A percentile compares a stretch with the other conserved stretches of the same genome.
phyloP scores from a whole-genome alignment of 1,140 invertebrate species.

The Periplaneta americana region DNA sequence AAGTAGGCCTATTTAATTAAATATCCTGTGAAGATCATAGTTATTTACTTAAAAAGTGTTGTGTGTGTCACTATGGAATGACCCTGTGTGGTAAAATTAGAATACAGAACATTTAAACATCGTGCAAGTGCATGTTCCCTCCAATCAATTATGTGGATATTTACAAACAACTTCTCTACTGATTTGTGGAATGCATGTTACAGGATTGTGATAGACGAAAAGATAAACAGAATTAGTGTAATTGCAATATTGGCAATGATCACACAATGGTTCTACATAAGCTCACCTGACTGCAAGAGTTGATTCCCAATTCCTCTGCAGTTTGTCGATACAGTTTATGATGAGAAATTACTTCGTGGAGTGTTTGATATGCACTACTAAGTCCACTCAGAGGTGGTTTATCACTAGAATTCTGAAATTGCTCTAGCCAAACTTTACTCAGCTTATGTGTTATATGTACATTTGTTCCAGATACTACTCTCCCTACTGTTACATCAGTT shows the following conservation, averaged over 20 bases:
- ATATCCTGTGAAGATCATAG: too few species aligned
- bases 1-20: too few species aligned
- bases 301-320: neutral
- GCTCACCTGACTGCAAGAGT: neutral
- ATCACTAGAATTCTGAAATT: neutral
- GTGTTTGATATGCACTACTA: constrained; percentile 8
- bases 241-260: neutral
- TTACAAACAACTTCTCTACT: neutral
- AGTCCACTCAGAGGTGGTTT: neutral
- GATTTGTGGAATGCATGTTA: neutral
- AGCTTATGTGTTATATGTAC: neutral
- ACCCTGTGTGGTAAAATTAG: too few species aligned
- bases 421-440: constrained; percentile 7
- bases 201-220: neutral
- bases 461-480: constrained; percentile 1
- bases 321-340: neutral
- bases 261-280: neutral
- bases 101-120: neutral
- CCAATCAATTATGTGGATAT: neutral
- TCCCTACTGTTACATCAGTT: neutral
- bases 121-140: neutral
- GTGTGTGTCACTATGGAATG: too few species aligned
- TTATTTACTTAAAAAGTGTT: too few species aligned
- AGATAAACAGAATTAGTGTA: neutral
- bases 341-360: constrained; percentile 9